Base-by-base conservation (phyloP, 2,888 invertebrate species). In the Mycalesis mineus region DNA sequence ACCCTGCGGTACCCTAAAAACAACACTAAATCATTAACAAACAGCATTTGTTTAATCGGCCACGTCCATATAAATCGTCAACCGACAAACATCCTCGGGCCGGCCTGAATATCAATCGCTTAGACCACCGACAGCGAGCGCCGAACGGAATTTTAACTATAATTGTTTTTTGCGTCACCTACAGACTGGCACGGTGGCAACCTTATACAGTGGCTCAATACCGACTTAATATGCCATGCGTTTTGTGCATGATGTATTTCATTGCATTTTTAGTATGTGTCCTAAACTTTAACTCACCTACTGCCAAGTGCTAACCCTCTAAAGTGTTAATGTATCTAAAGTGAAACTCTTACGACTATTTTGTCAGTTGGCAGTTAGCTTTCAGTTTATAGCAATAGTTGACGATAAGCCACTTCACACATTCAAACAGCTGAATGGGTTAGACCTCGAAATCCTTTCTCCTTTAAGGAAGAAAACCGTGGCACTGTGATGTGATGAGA, bases 1-100 rank as follows among this genome's bases (percentile, higher is more conserved):
- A 22, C 22, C 39, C 14, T 2, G 7, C 42, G 9, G 42, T n/a
- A 54, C 15, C 40, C 45, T 13, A 22, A 29, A 47, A 50, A 36
- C 36, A 22, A 29, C 14, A 22, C 40, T 50, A 55, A 61, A 66
- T 70, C 65, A 69, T 71, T 68, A 69, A 66, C 67, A 68, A 66
- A 63, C 66, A 64, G 64, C 68, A 68, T 68, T 67, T 65, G 65
- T 68, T 65, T 70, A 68, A 68, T 68, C 68, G 63, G 40, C 56
- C 64, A 66, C 70, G 68, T 68, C 65, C 66, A 60, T 62, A 67
- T 66, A 65, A 68, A 65, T 65, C 62, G 63, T 62, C 52, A 49
- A 63, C 59, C 65, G 66, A 69, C 65, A 64, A 62, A 63, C 65
- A 66, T 65, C 64, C 65, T 62, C 61, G 52, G 14, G 42, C 14